phyloP scores from a whole-genome alignment of 2,888 invertebrate genomes.

The Rambutsinella grinnellia region DNA sequence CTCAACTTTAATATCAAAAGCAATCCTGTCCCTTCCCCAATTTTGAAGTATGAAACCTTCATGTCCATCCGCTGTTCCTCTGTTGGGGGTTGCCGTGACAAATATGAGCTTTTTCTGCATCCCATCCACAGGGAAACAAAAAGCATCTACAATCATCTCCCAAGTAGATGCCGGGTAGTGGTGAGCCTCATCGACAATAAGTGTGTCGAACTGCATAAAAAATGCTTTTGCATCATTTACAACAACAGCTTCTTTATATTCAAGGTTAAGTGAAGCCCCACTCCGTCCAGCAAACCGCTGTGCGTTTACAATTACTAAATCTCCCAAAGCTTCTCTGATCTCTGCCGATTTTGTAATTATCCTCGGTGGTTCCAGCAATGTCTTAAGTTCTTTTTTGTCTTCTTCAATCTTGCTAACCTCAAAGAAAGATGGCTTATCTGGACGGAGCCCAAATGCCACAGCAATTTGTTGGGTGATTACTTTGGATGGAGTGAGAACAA shows the following conservation, averaged over 20 bases:
- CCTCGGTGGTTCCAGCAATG: background rate
- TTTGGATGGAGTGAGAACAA: slow-evolving; percentile 26
- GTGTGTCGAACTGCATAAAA: slow-evolving; percentile 3
- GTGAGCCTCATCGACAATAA: slow-evolving; percentile 34
- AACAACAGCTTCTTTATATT: background rate
- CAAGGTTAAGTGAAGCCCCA: background rate
- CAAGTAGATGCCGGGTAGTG: slow-evolving; percentile 18
- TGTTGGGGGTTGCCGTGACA: slow-evolving; percentile 13
- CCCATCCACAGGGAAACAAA: background rate
- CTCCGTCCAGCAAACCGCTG: slow-evolving; percentile 42
- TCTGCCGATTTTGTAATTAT: background rate
- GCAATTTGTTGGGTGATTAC: slow-evolving; percentile 24
- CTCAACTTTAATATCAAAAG: background rate
- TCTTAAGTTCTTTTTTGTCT: background rate
- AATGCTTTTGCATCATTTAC: background rate
- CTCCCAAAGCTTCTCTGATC: background rate
- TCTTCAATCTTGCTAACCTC: background rate
- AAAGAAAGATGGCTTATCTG: slow-evolving; percentile 3
- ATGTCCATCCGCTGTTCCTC: background rate
- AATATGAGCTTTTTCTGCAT: background rate
- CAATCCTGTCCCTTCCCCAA: background rate
- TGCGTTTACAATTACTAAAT: slow-evolving; percentile 39
- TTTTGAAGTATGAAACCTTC: background rate
- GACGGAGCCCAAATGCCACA: background rate
- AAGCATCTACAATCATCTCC: background rate